Percentiles rank a stretch among this genome's conserved stretches.
These are phyloP conservation scores for Brachionus paranguensis DNA, from an alignment of 1,140 invertebrate genomes.

Conservation along the genomic window DNA sequence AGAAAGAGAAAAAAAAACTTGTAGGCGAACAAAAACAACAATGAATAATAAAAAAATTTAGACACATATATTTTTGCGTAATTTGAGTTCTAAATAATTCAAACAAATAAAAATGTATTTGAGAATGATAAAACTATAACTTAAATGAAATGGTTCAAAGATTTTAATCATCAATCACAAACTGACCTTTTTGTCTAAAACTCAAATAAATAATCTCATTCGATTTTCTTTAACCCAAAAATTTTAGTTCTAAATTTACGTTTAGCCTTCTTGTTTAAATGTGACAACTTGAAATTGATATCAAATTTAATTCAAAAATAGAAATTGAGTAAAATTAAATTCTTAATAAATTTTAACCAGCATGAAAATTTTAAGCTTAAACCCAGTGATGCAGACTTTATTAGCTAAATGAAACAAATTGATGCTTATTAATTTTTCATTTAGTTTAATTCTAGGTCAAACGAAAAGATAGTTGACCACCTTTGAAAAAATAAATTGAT, in stretches of 20 bases:
- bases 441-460: background rate
- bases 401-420: background rate
- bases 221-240: background rate
- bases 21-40: background rate
- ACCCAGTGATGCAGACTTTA: background rate
- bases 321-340: background rate
- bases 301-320: background rate
- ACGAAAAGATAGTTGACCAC: background rate
- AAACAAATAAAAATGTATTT: background rate
- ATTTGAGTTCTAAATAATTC: background rate
- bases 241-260: background rate
- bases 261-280: background rate
- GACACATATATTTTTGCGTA: background rate
- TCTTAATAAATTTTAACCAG: background rate
- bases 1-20: background rate
- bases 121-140: background rate
- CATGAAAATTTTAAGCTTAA: background rate
- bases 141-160: background rate
- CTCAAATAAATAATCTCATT: background rate
- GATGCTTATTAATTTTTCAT: background rate
- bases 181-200: background rate
- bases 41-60: background rate
- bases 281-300: background rate
- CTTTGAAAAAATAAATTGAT: background rate
- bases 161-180: background rate